A percentile compares a stretch with the other conserved stretches of the same genome.
phyloP scores from a whole-genome alignment of 1,140 invertebrate species.

The Drosophila tristis region DNA sequence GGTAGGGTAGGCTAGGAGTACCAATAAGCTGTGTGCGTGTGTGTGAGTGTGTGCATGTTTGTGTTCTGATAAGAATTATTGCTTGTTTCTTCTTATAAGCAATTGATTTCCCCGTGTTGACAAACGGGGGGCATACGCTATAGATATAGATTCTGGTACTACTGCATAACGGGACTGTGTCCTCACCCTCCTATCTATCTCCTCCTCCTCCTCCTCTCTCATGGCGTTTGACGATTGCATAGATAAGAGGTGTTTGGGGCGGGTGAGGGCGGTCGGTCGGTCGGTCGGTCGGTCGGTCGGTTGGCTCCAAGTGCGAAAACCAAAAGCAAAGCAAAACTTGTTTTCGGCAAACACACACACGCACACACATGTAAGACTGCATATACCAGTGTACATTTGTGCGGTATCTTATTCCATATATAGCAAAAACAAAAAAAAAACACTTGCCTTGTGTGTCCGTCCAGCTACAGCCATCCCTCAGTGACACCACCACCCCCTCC shows the following conservation, averaged over 20 bases:
- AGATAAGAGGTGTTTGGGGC: constrained; percentile 50
- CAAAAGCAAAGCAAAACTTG: constrained; percentile 32
- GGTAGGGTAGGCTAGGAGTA: neutral
- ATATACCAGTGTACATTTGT: neutral
- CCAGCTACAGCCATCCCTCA: no score
- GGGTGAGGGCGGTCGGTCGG: neutral
- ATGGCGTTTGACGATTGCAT: constrained; percentile 60
- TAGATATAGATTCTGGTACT: constrained; percentile 64
- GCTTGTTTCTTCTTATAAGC: constrained; percentile 24
- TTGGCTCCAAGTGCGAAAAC: constrained; percentile 30
- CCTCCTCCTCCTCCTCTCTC: neutral
- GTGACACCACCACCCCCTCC: neutral
- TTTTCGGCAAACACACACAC: constrained; percentile 22
- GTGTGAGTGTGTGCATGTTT: constrained; percentile 23
- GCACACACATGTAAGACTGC: neutral
- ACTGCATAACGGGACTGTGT: constrained; percentile 35
- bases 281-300: neutral
- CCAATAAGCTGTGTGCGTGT: constrained; percentile 12
- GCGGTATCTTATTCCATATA: no score
- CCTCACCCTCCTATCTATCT: neutral
- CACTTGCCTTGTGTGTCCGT: no score
- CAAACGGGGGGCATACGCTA: constrained; percentile 61
- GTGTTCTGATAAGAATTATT: constrained; percentile 50
- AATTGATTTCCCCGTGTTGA: constrained; percentile 23
- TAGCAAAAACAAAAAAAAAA: no score